Percentiles rank a stretch among this genome's conserved stretches.
Conservation (phyloP, 2,113 vertebrate species). For the Gallinago undulata region DNA sequence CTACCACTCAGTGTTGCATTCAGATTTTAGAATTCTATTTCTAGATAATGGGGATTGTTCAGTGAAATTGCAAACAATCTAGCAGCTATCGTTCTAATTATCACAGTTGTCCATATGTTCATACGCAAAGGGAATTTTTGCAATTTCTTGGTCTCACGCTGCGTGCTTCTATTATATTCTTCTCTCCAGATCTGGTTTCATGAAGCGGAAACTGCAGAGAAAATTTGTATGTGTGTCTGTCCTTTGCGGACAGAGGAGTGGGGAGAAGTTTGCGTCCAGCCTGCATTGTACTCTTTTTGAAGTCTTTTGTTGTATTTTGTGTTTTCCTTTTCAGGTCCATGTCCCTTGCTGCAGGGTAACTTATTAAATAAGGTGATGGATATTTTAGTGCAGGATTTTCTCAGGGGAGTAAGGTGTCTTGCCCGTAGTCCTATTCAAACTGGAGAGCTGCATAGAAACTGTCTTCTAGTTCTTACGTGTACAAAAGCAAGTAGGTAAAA, state of each 20-base stretch:
- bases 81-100: conserved; percentile 72
- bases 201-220: conserved; percentile 15
- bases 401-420: not conserved
- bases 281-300: not conserved
- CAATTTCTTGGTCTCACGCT: conserved; percentile 56
- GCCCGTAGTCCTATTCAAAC: not conserved
- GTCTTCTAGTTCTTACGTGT: not conserved
- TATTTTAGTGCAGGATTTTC: not conserved
- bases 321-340: not conserved
- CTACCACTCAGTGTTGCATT: conserved; percentile 9
- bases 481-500: conserved; percentile 31
- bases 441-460: not conserved
- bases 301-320: not conserved
- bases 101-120: conserved; percentile 75
- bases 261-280: conserved; percentile 1
- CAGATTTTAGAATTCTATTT: conserved; percentile 56
- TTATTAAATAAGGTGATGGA: not conserved
- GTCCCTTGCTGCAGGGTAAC: not conserved
- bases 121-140: conserved; percentile 58
- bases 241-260: conserved; percentile 5
- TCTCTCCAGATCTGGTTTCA: conserved; percentile 33
- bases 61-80: conserved; percentile 62
- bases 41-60: conserved; percentile 69
- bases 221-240: conserved; percentile 4
- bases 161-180: conserved; percentile 24